Evolutionary conservation across 2,797 vertebrate genomes (phyloP).

Genomic region (Chanos chanos): DNA sequence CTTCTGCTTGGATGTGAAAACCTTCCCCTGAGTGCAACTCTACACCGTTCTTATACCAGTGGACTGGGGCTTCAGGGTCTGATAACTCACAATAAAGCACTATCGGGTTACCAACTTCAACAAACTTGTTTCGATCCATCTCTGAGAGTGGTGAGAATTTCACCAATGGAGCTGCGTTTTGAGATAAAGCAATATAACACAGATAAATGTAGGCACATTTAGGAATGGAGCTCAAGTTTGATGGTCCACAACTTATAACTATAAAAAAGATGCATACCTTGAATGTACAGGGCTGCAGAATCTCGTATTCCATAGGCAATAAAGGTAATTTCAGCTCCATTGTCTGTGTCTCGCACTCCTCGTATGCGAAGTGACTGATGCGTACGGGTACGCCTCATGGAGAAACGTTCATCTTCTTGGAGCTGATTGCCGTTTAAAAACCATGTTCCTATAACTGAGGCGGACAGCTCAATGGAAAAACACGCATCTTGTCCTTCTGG

Average conservation of each 20-base stretch:
- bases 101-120: conserved; percentile 77
- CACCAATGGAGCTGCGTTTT: conserved; percentile 72
- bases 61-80: conserved; percentile 67
- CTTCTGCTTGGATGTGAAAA: conserved; percentile 77
- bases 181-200: conserved; percentile 17
- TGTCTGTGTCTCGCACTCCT: conserved; percentile 72
- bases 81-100: conserved; percentile 82
- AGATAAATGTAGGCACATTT: too few species aligned
- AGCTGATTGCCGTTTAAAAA: conserved; percentile 80
- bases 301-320: conserved; percentile 80
- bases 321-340: conserved; percentile 83
- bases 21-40: conserved; percentile 70
- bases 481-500: conserved; percentile 77
- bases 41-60: conserved; percentile 80
- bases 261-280: conserved; percentile 70
- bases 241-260: neutral
- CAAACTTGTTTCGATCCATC: conserved; percentile 82
- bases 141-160: conserved; percentile 77
- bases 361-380: conserved; percentile 83
- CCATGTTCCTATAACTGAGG: conserved; percentile 83
- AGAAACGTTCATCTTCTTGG: conserved; percentile 70
- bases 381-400: conserved; percentile 64
- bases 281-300: conserved; percentile 83
- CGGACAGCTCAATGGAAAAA: conserved; percentile 88
- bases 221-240: neutral